These are phyloP conservation scores for Parasteatoda lunata DNA, from an alignment of 2,888 invertebrate species.

Conservation along the genomic window DNA sequence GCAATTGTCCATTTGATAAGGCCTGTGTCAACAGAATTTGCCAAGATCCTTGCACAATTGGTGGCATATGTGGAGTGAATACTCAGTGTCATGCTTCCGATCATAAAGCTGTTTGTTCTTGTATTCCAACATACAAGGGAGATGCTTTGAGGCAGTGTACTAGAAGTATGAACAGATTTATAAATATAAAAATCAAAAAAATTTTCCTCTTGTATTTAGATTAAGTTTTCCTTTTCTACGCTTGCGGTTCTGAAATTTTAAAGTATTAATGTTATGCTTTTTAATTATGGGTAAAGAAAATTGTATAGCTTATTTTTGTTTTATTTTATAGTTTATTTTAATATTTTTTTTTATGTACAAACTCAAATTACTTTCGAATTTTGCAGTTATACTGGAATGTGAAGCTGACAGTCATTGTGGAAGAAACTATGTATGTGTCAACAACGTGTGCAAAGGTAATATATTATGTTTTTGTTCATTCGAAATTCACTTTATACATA, in stretches of 20 bases:
- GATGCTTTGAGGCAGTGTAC: constrained; percentile 75
- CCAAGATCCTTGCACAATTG: constrained; percentile 81
- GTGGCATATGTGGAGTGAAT: constrained; percentile 79
- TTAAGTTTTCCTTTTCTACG: background rate
- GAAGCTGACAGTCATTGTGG: constrained; percentile 71
- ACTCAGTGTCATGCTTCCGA: constrained; percentile 81
- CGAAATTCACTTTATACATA: background rate
- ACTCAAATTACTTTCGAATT: background rate
- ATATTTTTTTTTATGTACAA: background rate
- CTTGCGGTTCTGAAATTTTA: background rate
- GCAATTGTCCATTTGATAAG: constrained; percentile 85
- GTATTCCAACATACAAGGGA: constrained; percentile 88
- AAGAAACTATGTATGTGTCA: constrained; percentile 70
- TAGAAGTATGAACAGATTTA: constrained; percentile 33
- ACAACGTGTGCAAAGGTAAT: constrained; percentile 70
- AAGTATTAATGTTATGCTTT: background rate
- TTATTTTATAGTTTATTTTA: background rate
- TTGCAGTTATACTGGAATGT: constrained; percentile 69
- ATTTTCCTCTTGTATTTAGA: background rate
- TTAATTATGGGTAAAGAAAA: background rate
- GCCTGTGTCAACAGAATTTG: constrained; percentile 89
- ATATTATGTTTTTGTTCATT: background rate
- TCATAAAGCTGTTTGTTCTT: constrained; percentile 86
- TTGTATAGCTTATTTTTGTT: background rate
- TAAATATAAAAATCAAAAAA: too few relatives aligned